Percentiles rank a stretch among this genome's conserved stretches.
Evolutionary conservation across 1,140 invertebrate species (phyloP).

Genomic region (Sminthurinus signatus): DNA sequence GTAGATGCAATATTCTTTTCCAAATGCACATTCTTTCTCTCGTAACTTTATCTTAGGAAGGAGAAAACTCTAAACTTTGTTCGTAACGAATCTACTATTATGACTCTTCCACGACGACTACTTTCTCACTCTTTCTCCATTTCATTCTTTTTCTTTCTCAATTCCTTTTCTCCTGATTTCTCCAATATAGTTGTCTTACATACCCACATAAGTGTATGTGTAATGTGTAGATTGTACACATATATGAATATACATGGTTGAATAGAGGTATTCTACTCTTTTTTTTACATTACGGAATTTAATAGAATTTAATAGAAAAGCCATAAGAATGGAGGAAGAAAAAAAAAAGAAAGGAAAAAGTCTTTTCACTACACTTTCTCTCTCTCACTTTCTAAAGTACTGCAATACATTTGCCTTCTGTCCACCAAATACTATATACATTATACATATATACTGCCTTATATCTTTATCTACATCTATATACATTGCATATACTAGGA

Average conservation of each 20-base stretch:
- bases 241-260: too few species aligned
- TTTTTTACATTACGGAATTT: neutral
- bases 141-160: too few species aligned
- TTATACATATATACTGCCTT: neutral
- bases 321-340: too few species aligned
- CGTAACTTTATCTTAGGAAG: neutral
- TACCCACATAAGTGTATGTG: too few species aligned
- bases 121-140: neutral
- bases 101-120: neutral
- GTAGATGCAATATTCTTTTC: neutral
- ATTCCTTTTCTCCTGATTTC: too few species aligned
- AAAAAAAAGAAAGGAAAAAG: too few species aligned
- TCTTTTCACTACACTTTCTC: neutral
- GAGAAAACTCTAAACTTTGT: slow-evolving; percentile 3
- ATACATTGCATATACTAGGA: too few species aligned
- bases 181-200: too few species aligned
- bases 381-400: too few species aligned
- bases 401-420: too few species aligned
- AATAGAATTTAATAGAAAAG: slow-evolving; percentile 1
- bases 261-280: neutral
- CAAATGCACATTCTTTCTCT: slow-evolving; percentile 6
- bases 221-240: too few species aligned
- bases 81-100: neutral
- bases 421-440: too few species aligned
- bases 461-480: neutral